Evolutionary conservation across 1,140 invertebrate genomes (phyloP).

Genomic region (Zaprionus nigranus): DNA sequence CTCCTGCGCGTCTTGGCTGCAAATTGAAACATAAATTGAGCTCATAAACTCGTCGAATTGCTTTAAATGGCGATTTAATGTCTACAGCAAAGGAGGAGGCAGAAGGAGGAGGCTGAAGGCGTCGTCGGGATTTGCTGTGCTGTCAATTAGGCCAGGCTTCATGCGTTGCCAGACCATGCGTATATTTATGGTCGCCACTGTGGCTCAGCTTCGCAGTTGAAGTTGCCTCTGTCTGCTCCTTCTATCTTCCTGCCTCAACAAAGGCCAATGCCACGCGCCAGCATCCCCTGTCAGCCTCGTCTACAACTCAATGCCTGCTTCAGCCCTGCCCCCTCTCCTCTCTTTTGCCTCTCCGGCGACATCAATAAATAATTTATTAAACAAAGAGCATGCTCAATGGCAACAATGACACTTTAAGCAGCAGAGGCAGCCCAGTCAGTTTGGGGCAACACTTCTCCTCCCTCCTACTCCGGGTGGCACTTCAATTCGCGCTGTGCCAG

Average conservation of each 20-base stretch:
- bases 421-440: conserved; percentile 16
- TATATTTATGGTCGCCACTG: conserved; percentile 20
- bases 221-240: background rate
- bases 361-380: conserved; percentile 77
- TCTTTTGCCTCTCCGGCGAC: background rate
- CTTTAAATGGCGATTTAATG: conserved; percentile 37
- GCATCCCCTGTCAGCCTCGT: conserved; percentile 5
- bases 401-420: conserved; percentile 76
- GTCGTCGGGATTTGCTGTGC: background rate
- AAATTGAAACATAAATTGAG: conserved; percentile 35
- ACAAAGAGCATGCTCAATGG: conserved; percentile 75
- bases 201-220: background rate
- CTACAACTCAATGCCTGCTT: background rate
- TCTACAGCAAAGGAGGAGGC: background rate
- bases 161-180: conserved; percentile 7
- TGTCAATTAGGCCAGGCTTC: conserved; percentile 1
- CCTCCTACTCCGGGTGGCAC: conserved; percentile 34
- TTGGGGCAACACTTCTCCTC: conserved; percentile 16
- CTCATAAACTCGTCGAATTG: conserved; percentile 43
- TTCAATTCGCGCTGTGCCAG: conserved; percentile 45
- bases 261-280: conserved; percentile 54
- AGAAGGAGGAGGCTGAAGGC: background rate
- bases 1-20: background rate
- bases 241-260: conserved; percentile 18
- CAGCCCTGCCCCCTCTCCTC: background rate